phyloP scores from a whole-genome alignment of 2,888 invertebrate genomes.

The Lasioglossum lativentre region DNA sequence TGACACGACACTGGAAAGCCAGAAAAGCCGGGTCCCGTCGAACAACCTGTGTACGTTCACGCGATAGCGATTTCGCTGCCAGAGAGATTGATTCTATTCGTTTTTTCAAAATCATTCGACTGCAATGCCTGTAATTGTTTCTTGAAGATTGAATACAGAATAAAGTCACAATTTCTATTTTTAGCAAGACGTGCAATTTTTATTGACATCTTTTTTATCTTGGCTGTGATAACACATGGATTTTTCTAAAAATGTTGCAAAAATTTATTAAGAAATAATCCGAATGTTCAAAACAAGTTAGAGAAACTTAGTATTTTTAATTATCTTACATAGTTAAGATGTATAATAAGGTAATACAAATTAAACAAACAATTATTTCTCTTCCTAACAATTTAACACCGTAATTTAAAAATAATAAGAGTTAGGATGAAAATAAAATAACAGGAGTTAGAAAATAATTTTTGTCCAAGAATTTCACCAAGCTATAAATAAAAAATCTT shows the following conservation, averaged over 20 bases:
- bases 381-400: neutral
- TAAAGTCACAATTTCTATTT: neutral
- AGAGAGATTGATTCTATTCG: conserved; percentile 23
- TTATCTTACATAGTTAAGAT: too few relatives aligned
- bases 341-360: neutral
- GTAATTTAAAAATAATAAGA: neutral
- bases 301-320: too few relatives aligned
- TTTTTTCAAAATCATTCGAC: neutral
- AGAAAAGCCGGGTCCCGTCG: neutral
- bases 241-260: neutral
- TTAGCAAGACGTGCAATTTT: too few relatives aligned
- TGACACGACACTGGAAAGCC: neutral
- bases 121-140: neutral
- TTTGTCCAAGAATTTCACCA: too few relatives aligned
- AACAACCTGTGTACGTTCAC: conserved; percentile 19
- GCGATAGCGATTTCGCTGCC: conserved; percentile 2
- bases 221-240: neutral
- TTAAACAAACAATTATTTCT: neutral
- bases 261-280: neutral
- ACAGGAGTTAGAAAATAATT: neutral
- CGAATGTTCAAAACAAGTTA: too few relatives aligned
- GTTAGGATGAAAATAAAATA: neutral
- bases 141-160: neutral
- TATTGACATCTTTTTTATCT: too few relatives aligned
- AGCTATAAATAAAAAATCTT: neutral